Evolutionary conservation across 2,797 vertebrate species (phyloP).

Genomic region (Acrossocheilus wenchowensis): DNA sequence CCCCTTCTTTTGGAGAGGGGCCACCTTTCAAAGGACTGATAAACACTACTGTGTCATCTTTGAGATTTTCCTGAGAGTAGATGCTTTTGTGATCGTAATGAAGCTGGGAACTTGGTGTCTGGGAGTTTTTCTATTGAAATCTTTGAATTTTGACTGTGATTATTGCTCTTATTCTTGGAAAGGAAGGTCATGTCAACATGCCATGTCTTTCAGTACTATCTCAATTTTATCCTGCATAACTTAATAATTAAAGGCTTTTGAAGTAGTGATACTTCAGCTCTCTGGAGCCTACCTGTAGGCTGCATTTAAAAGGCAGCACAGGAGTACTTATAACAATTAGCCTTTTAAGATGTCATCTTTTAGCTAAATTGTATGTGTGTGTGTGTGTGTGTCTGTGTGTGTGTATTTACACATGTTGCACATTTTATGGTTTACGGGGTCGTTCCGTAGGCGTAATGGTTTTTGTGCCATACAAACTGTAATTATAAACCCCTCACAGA

Average conservation of each 20-base stretch:
- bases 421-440: neutral
- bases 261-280: too few relatives aligned
- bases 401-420: too few relatives aligned
- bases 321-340: neutral
- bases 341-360: neutral
- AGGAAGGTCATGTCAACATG: constrained; percentile 8
- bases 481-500: too few relatives aligned
- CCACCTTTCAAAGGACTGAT: constrained; percentile 31
- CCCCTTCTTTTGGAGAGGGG: constrained; percentile 23
- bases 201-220: neutral
- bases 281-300: neutral
- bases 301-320: neutral
- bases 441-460: neutral
- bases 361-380: neutral
- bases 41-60: constrained; percentile 22
- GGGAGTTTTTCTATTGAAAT: constrained; percentile 11
- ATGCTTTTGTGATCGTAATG: constrained; percentile 8
- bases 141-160: neutral
- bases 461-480: neutral
- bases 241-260: neutral
- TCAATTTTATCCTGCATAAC: neutral
- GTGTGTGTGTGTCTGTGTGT: neutral
- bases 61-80: constrained; percentile 1
- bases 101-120: neutral
- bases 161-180: neutral